Conservation (phyloP, 2,888 invertebrate genomes). For the Melanotus villosus region DNA sequence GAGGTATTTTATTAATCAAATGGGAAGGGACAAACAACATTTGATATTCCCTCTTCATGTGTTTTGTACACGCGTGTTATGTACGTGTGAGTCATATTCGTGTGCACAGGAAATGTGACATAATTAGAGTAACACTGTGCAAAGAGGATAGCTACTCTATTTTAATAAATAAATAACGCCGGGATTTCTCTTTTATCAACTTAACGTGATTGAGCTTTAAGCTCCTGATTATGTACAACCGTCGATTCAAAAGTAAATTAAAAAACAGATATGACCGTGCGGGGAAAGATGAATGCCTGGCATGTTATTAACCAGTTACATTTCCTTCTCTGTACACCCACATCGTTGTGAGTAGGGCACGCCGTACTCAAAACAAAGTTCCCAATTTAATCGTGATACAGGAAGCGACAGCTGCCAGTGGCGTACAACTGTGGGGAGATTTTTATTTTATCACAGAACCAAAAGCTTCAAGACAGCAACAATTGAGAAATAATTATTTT, state of each 20-base stretch:
- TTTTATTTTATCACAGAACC: background rate
- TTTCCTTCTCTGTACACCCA: slow-evolving; percentile 19
- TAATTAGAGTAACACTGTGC: slow-evolving; percentile 22
- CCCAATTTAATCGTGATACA: slow-evolving; percentile 58
- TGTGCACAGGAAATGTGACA: slow-evolving; percentile 33
- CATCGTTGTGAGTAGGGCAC: slow-evolving; percentile 15
- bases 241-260: background rate
- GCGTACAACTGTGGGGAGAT: no score
- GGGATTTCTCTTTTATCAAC: background rate
- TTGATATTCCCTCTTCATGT: slow-evolving; percentile 4
- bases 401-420: slow-evolving; percentile 56
- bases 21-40: slow-evolving; percentile 5
- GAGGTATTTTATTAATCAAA: slow-evolving; percentile 8
- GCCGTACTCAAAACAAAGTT: slow-evolving; percentile 41
- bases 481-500: no score
- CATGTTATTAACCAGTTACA: slow-evolving; percentile 2
- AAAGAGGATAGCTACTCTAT: background rate
- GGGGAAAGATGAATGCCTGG: background rate
- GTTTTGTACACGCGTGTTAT: slow-evolving; percentile 18
- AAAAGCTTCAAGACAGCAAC: slow-evolving; percentile 5
- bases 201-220: background rate
- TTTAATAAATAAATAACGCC: background rate
- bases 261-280: background rate
- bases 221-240: background rate
- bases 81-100: slow-evolving; percentile 28